Percentiles rank a stretch among this genome's conserved stretches.
phyloP scores from a whole-genome alignment of 1,140 invertebrate species.

The Drosophila neocordata region DNA sequence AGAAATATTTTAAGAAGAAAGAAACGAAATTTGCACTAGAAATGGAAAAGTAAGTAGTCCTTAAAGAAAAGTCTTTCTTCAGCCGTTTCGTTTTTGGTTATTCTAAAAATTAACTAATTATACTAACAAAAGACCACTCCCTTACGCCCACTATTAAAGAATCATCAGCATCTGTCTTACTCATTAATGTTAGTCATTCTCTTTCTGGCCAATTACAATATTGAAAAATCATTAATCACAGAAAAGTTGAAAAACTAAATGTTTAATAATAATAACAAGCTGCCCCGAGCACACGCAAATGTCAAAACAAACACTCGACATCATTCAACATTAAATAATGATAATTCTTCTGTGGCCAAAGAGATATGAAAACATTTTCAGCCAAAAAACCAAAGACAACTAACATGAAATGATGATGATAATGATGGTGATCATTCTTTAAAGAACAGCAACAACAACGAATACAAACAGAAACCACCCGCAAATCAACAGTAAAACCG shows the following conservation, averaged over 20 bases:
- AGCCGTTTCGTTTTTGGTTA: too few relatives aligned
- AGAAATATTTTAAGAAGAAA: too few relatives aligned
- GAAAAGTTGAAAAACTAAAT: conserved; percentile 37
- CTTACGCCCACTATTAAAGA: neutral
- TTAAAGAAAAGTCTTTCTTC: too few relatives aligned
- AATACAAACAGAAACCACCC: conserved; percentile 64
- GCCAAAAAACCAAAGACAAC: conserved; percentile 47
- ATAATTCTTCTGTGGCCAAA: conserved; percentile 45
- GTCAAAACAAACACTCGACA: conserved; percentile 80
- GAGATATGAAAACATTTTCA: conserved; percentile 6
- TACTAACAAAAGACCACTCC: too few relatives aligned
- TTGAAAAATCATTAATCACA: conserved; percentile 75
- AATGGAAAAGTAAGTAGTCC: too few relatives aligned
- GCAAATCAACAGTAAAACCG: conserved; percentile 63
- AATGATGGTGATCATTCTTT: conserved; percentile 12
- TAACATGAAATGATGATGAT: conserved; percentile 28
- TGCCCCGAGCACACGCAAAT: conserved; percentile 50
- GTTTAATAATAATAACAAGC: conserved; percentile 67
- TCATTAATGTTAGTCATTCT: too few relatives aligned
- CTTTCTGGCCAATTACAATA: conserved; percentile 18
- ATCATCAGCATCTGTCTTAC: neutral
- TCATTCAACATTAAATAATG: conserved; percentile 78
- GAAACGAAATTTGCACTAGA: too few relatives aligned
- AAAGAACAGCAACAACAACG: conserved; percentile 34
- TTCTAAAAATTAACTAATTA: too few relatives aligned